phyloP scores from a whole-genome alignment of 2,888 invertebrate species.

The Lasioglossum leucozonium region DNA sequence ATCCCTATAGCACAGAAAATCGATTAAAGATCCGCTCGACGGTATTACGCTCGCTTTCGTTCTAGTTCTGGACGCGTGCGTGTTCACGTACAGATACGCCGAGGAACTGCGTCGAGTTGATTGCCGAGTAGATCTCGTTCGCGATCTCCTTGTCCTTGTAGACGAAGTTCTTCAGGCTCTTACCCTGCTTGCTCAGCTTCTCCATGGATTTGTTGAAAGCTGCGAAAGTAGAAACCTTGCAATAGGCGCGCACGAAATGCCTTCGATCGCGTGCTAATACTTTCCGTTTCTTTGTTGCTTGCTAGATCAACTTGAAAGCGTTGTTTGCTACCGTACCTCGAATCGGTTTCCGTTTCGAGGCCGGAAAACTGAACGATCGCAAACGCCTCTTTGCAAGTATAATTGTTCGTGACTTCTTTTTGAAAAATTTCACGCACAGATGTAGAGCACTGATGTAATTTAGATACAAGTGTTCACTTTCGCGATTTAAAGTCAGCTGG shows the following conservation, averaged over 20 bases:
- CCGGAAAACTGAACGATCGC: too few species aligned
- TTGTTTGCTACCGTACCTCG: background rate
- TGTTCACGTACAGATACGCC: slow-evolving; percentile 95
- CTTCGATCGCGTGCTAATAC: background rate
- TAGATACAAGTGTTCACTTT: background rate
- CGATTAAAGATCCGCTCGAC: slow-evolving; percentile 40
- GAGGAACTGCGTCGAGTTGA: slow-evolving; percentile 98
- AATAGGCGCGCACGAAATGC: background rate
- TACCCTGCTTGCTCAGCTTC: slow-evolving; percentile 91
- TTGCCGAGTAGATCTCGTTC: slow-evolving; percentile 97
- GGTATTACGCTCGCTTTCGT: background rate
- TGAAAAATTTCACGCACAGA: background rate
- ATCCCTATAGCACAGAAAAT: slow-evolving; percentile 88
- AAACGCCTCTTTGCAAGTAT: background rate
- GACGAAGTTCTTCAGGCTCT: slow-evolving; percentile 96
- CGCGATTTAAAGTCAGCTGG: background rate
- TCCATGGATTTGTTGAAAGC: slow-evolving; percentile 99
- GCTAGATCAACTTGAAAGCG: background rate
- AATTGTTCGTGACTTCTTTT: background rate
- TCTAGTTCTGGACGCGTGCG: background rate
- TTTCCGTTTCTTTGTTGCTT: background rate
- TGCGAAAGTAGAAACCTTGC: slow-evolving; percentile 77
- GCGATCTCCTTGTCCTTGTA: slow-evolving; percentile 98
- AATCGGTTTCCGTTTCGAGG: background rate
- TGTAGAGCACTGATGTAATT: background rate